These are phyloP conservation scores for Sialia sialis DNA, from an alignment of 2,113 vertebrate genomes.

Conservation along the genomic window DNA sequence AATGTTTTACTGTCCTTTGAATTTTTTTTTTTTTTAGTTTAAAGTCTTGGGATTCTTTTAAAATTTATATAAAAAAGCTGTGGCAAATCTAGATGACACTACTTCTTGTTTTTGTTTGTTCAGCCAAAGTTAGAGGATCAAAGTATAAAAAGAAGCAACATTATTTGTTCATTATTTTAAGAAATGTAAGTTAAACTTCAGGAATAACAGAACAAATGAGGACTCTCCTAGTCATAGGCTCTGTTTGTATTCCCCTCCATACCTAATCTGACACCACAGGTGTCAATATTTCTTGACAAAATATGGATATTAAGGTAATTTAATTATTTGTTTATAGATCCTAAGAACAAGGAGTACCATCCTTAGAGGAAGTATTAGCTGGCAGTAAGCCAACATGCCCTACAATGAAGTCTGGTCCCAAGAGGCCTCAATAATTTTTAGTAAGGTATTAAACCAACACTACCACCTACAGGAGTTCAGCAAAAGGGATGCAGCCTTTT, in stretches of 20 bases:
- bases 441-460: not conserved
- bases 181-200: not conserved
- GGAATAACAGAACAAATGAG: not conserved
- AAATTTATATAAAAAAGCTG: not conserved
- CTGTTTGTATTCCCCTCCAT: not conserved
- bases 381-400: not conserved
- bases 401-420: not conserved
- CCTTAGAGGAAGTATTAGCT: not conserved
- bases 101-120: not conserved
- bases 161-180: not conserved
- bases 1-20: not conserved
- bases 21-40: not conserved
- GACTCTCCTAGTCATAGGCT: not conserved
- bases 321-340: not conserved
- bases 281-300: not conserved
- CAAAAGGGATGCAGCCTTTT: not conserved
- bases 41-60: not conserved
- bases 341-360: not conserved
- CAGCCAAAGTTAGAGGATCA: not conserved
- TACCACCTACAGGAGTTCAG: conserved; percentile 38
- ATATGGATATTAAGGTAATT: not conserved
- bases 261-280: not conserved
- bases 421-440: not conserved
- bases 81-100: not conserved
- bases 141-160: not conserved